A percentile compares a stretch with the other conserved stretches of the same genome.
Conservation (phyloP, 2,797 vertebrate genomes). For the Acanthurus leucopareius region DNA sequence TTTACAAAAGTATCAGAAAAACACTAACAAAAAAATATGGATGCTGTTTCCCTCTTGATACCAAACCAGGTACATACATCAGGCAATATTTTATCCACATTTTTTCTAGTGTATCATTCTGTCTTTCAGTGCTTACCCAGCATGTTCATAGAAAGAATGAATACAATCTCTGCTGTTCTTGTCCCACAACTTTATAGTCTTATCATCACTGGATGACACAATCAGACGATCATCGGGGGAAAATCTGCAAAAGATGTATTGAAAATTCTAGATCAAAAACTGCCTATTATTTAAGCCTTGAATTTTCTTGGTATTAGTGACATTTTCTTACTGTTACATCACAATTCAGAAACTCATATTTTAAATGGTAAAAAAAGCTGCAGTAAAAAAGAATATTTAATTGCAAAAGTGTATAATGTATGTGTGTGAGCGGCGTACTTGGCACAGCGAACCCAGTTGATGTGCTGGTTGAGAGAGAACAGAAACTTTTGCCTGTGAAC, state of each 20-base stretch:
- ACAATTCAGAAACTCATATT: not conserved
- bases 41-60: not conserved
- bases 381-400: not conserved
- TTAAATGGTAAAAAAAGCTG: not conserved
- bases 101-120: not conserved
- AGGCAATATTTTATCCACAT: not conserved
- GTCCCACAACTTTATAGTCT: conserved; percentile 97
- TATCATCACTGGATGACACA: conserved; percentile 95
- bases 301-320: not conserved
- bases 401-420: not conserved
- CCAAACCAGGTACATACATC: not conserved
- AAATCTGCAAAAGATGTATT: conserved; percentile 85
- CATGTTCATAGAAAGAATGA: conserved; percentile 95
- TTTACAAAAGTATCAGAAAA: conserved; percentile 5
- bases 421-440: conserved; percentile 83
- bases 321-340: not conserved
- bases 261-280: not conserved
- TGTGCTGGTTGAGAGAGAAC: conserved; percentile 95
- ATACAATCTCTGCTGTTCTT: conserved; percentile 94
- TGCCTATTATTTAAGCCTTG: not conserved
- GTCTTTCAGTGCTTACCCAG: conserved; percentile 85
- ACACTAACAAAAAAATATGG: not conserved
- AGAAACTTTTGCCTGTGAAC: conserved; percentile 97
- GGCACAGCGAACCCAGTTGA: conserved; percentile 99
- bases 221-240: conserved; percentile 96